These are phyloP conservation scores for Ochropacha duplaris DNA, from an alignment of 2,888 invertebrate species.

Conservation along the genomic window DNA sequence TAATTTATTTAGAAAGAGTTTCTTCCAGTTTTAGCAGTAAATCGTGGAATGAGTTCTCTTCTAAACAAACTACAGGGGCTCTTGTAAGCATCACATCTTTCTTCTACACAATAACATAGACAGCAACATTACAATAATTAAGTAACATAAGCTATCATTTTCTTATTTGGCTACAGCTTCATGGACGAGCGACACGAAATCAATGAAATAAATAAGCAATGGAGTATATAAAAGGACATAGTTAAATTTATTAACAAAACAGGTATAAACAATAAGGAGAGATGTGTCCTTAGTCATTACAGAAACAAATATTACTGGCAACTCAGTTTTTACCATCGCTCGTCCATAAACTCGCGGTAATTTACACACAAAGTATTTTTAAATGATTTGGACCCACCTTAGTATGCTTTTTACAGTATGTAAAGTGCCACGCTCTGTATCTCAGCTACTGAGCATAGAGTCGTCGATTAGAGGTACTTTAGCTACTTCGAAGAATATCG, in stretches of 20 bases:
- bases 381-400: conserved; percentile 64
- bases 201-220: background rate
- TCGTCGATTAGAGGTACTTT: conserved; percentile 86
- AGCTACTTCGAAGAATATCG: conserved; percentile 96
- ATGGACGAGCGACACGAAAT: conserved; percentile 22
- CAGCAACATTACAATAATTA: conserved; percentile 30
- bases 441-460: conserved; percentile 64
- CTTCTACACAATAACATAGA: conserved; percentile 12
- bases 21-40: background rate
- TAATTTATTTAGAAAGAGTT: conserved; percentile 4
- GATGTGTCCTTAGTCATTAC: background rate
- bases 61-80: background rate
- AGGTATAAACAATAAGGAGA: background rate
- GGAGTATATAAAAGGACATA: background rate
- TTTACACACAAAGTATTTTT: conserved; percentile 22
- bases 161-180: conserved; percentile 34
- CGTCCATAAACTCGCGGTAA: background rate
- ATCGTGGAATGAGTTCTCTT: background rate
- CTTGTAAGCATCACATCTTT: conserved; percentile 7
- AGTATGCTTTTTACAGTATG: conserved; percentile 47
- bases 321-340: background rate
- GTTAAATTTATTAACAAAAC: background rate
- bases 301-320: background rate
- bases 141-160: conserved; percentile 28
- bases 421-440: conserved; percentile 49